phyloP scores from a whole-genome alignment of 2,113 vertebrate species.

The Onychorhynchus coronatus region DNA sequence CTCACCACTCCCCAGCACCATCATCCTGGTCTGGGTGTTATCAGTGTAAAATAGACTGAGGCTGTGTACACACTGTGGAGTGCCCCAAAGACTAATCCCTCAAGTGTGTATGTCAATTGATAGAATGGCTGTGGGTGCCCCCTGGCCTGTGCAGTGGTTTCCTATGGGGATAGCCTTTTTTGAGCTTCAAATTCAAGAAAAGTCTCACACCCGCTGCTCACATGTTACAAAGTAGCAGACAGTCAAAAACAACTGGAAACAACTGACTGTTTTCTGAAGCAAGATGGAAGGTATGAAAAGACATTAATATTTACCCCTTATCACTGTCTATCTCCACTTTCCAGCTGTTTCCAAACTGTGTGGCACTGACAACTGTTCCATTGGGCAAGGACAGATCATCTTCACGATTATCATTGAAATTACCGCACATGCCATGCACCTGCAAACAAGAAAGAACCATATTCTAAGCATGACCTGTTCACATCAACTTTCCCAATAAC shows the following conservation, averaged over 20 bases:
- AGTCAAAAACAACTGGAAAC: neutral
- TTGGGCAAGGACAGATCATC: slow-evolving; percentile 64
- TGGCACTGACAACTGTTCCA: neutral
- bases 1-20: neutral
- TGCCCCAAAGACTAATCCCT: neutral
- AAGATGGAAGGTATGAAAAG: neutral
- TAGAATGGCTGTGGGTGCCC: neutral
- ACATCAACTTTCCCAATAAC: neutral
- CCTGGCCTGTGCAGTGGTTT: neutral
- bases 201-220: neutral
- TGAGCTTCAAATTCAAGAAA: neutral
- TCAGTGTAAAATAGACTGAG: neutral
- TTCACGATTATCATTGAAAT: slow-evolving; percentile 38
- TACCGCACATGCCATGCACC: slow-evolving; percentile 72
- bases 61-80: too few relatives aligned
- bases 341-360: slow-evolving; percentile 76
- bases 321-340: slow-evolving; percentile 59
- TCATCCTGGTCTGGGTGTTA: neutral
- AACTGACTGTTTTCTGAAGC: neutral
- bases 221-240: neutral
- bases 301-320: slow-evolving; percentile 18
- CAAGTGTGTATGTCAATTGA: too few relatives aligned
- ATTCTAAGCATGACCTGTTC: neutral
- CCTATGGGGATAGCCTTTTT: neutral
- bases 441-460: neutral